Evolutionary conservation across 1,140 invertebrate genomes (phyloP), one percentile per base, ranked within the genome.

Genomic region (Scaptodrosophila lebanonensis): DNA sequence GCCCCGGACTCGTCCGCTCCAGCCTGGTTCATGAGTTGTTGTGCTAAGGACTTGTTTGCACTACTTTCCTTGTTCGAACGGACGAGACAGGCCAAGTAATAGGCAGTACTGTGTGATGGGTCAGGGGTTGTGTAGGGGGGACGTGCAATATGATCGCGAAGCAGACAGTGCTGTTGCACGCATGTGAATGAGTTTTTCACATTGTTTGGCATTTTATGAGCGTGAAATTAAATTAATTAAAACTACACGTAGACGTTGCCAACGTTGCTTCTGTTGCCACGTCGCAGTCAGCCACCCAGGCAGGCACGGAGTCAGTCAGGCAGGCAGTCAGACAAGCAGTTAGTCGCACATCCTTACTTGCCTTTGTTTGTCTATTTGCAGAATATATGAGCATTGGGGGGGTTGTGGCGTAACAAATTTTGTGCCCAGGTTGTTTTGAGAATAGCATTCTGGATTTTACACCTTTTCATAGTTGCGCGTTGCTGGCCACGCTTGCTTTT

Each of bases 141-240:
- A n/a, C n/a, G n/a, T n/a, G n/a, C n/a, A n/a, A n/a, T n/a, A n/a
- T 52, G 40, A 42, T 18, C 47, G 30, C 48, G 25, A 33, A n/a
- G 22, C 15, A 29, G 12, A 40, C 36, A n/a, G n/a, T n/a, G n/a
- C n/a, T n/a, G n/a, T n/a, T n/a, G 58, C 56, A 43, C 36, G 8
- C 8, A 27, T 65, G 54, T 63, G 32, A 11, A 22, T 27, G 39
- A 44, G 70, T 56, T 75, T 64, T 63, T 66, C 60, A 54, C 56
- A 82, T 82, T 79, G 75, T 69, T 75, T 69, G 75, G 47, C 56
- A 56, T 66, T 82, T 75, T 73, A 73, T 66, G 50, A 73, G 75
- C 61, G 53, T 70, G 35, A 79, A 79, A 82, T 79, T 69, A 63
- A 79, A 82, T 79, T 82, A 79, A 82, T 82, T 79, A 82, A 79